Evolutionary conservation across 2,888 invertebrate species (phyloP), one percentile per base, ranked within the genome.

Genomic region (Drosophila suboccidentalis): DNA sequence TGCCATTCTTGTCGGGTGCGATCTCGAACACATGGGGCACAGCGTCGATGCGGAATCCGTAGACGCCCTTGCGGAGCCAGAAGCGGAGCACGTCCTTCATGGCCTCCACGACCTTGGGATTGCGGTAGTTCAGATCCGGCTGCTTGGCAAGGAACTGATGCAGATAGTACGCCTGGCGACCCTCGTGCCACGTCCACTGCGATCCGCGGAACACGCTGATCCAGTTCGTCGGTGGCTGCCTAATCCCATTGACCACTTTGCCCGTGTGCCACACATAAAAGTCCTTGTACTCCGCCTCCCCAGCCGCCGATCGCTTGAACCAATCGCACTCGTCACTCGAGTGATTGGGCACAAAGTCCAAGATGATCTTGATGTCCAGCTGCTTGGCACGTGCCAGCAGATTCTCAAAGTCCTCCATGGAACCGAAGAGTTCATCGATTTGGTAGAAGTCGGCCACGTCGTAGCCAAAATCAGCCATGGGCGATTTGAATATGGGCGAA

Each of bases 41-140:
- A 0, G 95, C 95, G 81, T 95, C 95, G 0, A 97, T 92, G 54
- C 97, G 94, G 90, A 97, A 96, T 0, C 97, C 97, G 78, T 96
- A 96, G 1, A 97, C 95, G 1, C 97, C 98, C 82, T 95, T 94
- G 39, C 95, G 94, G 41, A 97, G 91, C 97, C 97, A 97, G 90
- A 95, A 96, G 68, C 94, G 94, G 10, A 98, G 91, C 1, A 96
- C 95, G 11, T 95, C 92, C 78, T 93, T 93, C 93, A 95, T 94
- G 57, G 93, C 93, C 4, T 91, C 85, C 1, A 92, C 91, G 1
- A 96, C 90, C 1, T 80, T 80, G 0, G 93, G 89, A 85, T 94
- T 94, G 8, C 94, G 93, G 79, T 94, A 95, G 87, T 96, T 96
- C 0, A 96, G 92, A 90, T 96, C 96, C 0, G 96, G 95, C 77